Conservation (phyloP, 2,888 invertebrate genomes). For the Pseudanteris insignis region DNA sequence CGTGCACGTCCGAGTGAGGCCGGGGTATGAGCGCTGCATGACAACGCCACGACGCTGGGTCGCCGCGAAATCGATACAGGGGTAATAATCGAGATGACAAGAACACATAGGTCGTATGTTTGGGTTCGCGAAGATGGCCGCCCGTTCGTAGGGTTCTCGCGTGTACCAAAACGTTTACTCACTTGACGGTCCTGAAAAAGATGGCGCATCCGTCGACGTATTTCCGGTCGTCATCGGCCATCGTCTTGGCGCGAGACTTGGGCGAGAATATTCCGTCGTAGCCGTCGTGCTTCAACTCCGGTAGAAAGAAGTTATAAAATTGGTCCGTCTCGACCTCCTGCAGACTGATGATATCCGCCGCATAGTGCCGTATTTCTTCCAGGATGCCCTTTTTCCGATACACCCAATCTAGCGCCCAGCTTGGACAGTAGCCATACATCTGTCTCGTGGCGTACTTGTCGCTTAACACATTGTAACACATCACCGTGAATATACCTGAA, state of each 20-base stretch:
- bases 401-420: constrained; percentile 99
- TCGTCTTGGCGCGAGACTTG: constrained; percentile 97
- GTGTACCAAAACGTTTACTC: constrained; percentile 67
- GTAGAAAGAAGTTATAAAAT: constrained; percentile 95
- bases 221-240: constrained; percentile 95
- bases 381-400: constrained; percentile 97
- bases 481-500: constrained; percentile 95
- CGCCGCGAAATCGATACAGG: constrained; percentile 19
- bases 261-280: constrained; percentile 97
- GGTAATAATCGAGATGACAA: constrained; percentile 23
- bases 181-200: constrained; percentile 94
- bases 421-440: constrained; percentile 99
- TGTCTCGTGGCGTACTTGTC: constrained; percentile 98
- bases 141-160: constrained; percentile 7
- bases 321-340: constrained; percentile 99
- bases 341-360: constrained; percentile 95
- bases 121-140: constrained; percentile 25
- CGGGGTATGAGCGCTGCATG: constrained; percentile 7
- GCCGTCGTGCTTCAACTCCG: constrained; percentile 90
- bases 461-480: constrained; percentile 99
- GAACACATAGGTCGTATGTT: too few species aligned
- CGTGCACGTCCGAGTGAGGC: constrained; percentile 1
- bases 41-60: constrained; percentile 11
- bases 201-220: constrained; percentile 99
- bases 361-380: constrained; percentile 94